Evolutionary conservation across 2,113 vertebrate genomes (phyloP), one percentile per base, ranked within the genome.

Genomic region (Promerops cafer): DNA sequence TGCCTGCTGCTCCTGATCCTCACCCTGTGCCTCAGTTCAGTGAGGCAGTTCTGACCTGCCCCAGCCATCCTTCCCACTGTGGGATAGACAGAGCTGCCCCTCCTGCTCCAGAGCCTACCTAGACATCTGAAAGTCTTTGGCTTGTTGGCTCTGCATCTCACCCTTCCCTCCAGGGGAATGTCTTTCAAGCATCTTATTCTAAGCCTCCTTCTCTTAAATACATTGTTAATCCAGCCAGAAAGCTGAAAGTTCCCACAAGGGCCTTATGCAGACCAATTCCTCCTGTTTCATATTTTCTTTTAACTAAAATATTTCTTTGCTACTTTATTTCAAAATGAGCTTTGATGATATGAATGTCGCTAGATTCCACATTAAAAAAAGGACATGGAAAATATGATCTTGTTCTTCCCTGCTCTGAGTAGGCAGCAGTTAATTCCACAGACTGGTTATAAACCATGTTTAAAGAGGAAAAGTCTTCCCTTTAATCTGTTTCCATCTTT

Each of bases 401-500:
- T 1, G 3, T 78, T 93, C 83, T 88, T 89, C 20, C 54, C 47
- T 56, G 31, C 71, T 77, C 76, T 81, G 85, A 88, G 82, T 44
- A 90, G 82, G 86, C 92, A 96, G 90, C 90, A 91, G 87, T 92
- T 95, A 95, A 94, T 97, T 97, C 94, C 83, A 93, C 79, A 97
- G 89, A 78, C 93, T 96, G 90, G 90, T 94, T 97, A 94, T 94
- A 90, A 90, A 84, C 74, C 79, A 49, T 33, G 71, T 94, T 96
- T 92, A 70, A 93, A 94, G 71, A 83, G 64, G 54, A 97, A 94
- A 93, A 96, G 65, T 72, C 54, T 94, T 93, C 93, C n/a, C 72
- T 94, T 98, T 97, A 96, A 97, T 97, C 95, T 47, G 14, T 91
- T 96, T 83, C 95, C 87, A 82, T 91, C 33, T 93, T 94, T 95